Evolutionary conservation across 2,113 vertebrate genomes (phyloP), one percentile per base, ranked within the genome.

Genomic region (Reinhardtius hippoglossoides): DNA sequence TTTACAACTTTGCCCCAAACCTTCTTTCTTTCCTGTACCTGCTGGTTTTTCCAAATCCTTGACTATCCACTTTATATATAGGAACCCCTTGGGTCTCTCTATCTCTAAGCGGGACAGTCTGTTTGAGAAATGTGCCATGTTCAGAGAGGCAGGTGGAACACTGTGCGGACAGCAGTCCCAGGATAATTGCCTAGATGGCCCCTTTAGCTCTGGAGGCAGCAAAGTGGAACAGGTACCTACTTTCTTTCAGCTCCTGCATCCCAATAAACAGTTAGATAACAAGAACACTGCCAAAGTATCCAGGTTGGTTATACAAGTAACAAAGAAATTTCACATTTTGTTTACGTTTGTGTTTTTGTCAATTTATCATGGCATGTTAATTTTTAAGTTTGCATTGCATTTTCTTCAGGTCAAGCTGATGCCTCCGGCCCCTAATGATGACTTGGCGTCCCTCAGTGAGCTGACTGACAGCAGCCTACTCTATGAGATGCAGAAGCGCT

Each of bases 401-500:
- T 67, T 87, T 87, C n/a, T 13, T 69, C 87, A 99, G 98, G 94
- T 98, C 66, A 96, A 97, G 78, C 89, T 99, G 42, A 96, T 96
- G 95, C 97, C 97, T 75, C 96, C 97, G 0, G 98, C 97, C 2
- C 97, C 98, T 8, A 99, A 94, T 8, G 98, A 99, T 5, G 97
- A 99, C 92, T 94, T 99, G 76, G 96, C 98, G 0, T 98, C 97
- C 4, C 95, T 99, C 91, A 99, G 95, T 13, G 96, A 98, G 87
- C 95, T 99, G 24, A 97, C 95, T 0, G 96, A 98, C 71, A 94
- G 96, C 94, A 98, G 97, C 82, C 93, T 99, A n/a, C 96, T 99
- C n/a, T 99, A 99, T 8, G 98, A 99, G 89, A 97, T 99, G 88
- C 97, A 98, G 90, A 99, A 99, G 82, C 97, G 98, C 76, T 99